A percentile compares a stretch with the other conserved stretches of the same genome.
Conservation (phyloP, 92 coral and sea anemone species). For the Chrysogorgia sp. region DNA sequence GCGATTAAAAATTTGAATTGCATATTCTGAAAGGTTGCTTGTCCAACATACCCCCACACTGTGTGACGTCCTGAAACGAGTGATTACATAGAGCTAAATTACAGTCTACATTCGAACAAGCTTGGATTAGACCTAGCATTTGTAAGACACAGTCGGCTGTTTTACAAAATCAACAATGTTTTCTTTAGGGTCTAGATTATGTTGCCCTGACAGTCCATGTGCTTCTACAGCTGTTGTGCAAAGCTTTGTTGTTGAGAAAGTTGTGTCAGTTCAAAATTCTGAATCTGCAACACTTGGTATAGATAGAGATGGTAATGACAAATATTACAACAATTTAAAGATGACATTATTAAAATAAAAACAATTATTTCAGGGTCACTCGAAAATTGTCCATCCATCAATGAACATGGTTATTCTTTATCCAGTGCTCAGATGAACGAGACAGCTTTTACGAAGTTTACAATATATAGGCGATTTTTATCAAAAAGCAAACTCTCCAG, state of each 20-base stretch:
- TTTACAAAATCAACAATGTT: conserved; percentile 25
- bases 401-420: conserved; percentile 9
- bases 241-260: not conserved
- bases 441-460: conserved; percentile 26
- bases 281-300: conserved; percentile 14
- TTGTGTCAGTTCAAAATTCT: conserved; percentile 6
- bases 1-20: conserved; percentile 18
- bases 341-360: conserved; percentile 1
- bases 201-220: not conserved
- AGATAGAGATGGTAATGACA: not conserved
- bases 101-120: conserved; percentile 19
- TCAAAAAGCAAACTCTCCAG: conserved; percentile 44
- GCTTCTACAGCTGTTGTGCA: not conserved
- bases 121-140: conserved; percentile 36
- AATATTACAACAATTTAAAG: not conserved
- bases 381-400: too few relatives aligned
- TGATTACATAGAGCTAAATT: conserved; percentile 37
- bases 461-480: conserved; percentile 1
- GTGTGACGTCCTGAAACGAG: conserved; percentile 38
- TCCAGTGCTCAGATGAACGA: too few relatives aligned
- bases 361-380: not conserved
- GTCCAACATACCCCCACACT: too few relatives aligned
- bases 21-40: conserved; percentile 36
- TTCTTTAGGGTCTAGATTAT: not conserved
- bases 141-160: conserved; percentile 16